Evolutionary conservation across 1,140 invertebrate genomes (phyloP).

Genomic region (Muscidifurax raptorellus): DNA sequence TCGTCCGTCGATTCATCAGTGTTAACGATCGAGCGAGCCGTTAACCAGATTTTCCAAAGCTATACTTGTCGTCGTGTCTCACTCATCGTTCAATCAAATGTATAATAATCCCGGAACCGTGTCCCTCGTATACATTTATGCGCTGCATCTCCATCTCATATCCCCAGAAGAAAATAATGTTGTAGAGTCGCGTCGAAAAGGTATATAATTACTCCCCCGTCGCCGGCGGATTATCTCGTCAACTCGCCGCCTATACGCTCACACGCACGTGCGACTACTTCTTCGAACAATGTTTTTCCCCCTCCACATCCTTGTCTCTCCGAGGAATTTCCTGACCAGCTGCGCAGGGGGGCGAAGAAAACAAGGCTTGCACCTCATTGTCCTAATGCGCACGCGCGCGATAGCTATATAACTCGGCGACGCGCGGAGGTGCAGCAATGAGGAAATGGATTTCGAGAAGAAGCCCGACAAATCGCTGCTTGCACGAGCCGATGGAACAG

Average conservation of each 20-base stretch:
- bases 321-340: neutral
- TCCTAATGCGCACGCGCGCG: neutral
- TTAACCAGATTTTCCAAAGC: no score
- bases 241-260: neutral
- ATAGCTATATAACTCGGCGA: constrained; percentile 1
- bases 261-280: neutral
- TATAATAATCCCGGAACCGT: no score
- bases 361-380: constrained; percentile 12
- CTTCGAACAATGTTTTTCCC: neutral
- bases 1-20: no score
- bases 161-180: no score
- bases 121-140: no score
- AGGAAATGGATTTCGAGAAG: constrained; percentile 23
- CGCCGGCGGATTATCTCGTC: neutral
- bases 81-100: no score
- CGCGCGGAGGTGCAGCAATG: neutral
- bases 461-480: constrained; percentile 42
- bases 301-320: neutral
- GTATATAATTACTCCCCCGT: neutral
- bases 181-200: no score
- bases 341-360: neutral
- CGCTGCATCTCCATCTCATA: no score
- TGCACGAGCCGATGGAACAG: neutral
- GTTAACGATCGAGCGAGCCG: no score
- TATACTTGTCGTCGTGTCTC: no score